Evolutionary conservation across 2,888 invertebrate genomes (phyloP).

Genomic region (Volucella zonaria): DNA sequence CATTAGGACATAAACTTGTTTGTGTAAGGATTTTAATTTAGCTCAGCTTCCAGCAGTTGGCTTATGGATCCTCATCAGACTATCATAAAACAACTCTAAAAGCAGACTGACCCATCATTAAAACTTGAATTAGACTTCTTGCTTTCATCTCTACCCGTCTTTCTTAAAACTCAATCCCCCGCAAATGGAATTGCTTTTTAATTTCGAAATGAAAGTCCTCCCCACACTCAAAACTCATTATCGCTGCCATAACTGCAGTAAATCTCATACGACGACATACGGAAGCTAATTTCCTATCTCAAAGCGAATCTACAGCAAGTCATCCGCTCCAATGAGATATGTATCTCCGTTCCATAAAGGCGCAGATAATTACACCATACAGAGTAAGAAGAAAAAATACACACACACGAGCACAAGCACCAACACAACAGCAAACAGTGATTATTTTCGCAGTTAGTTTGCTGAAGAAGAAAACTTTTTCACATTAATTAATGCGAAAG

Average conservation of each 20-base stretch:
- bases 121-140: too few relatives aligned
- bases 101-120: too few relatives aligned
- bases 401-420: slow-evolving; percentile 3
- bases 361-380: slow-evolving; percentile 57
- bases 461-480: slow-evolving; percentile 53
- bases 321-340: slow-evolving; percentile 47
- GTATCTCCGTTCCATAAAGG: slow-evolving; percentile 29
- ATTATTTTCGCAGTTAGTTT: slow-evolving; percentile 72
- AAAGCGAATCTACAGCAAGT: slow-evolving; percentile 42
- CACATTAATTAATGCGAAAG: slow-evolving; percentile 66
- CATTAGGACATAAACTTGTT: too few relatives aligned
- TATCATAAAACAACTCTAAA: too few relatives aligned
- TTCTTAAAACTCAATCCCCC: not conserved
- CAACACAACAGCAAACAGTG: slow-evolving; percentile 56
- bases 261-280: slow-evolving; percentile 47
- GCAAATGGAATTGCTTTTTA: not conserved
- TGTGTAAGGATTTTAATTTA: too few relatives aligned
- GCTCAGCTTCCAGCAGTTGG: too few relatives aligned
- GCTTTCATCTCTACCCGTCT: too few relatives aligned
- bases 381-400: slow-evolving; percentile 12
- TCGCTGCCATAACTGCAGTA: slow-evolving; percentile 44
- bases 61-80: too few relatives aligned
- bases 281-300: slow-evolving; percentile 63
- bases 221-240: slow-evolving; percentile 59
- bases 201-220: slow-evolving; percentile 51